Base-by-base conservation (phyloP, 37 sponge, comb jelly and placozoan species). In the Hormiphora californensis region DNA sequence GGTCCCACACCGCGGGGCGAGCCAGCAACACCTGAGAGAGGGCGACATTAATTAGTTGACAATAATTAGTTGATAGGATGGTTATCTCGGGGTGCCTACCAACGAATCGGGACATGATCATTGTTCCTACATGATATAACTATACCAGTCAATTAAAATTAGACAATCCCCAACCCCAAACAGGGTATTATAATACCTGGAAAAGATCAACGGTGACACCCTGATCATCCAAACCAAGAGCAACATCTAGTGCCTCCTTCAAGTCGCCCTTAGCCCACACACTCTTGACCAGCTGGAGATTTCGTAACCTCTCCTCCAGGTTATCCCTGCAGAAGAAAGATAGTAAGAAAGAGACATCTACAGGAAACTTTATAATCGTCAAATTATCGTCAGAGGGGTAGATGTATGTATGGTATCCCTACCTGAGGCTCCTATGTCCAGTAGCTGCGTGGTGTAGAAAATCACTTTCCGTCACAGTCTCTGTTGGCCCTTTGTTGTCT, bases 191-290 rank as follows among this genome's bases (percentile, higher is more conserved):
- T n/a, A n/a, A 4, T 32, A 73, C 81, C 81, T 73, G 81, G 35
- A 73, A 41, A 27, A 73, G 40, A 40, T 73, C 81, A 3, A 73
- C 81, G 21, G 81, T n/a, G 2, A 73, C 28, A 2, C 67, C 61
- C 61, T 57, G 61, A 5, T 57, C 61, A 30, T 57, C n/a, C 23
- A 57, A 12, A 40, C 35, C 46, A 3, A 73, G 17, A 39, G 81
- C 81, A 1, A 73, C 81, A n/a, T 73, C 81, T 12, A 73, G 44
- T n/a, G 81, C 81, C 25, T 73, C 39, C 38, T 73, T 73, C 36
- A 73, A 19, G 25, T 73, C 81, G 40, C 81, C 81, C 22, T 73
- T 73, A 28, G 46, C 43, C 81, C 81, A 73, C 12, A 73, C 81
- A 17, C 46, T 73, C 39, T 46, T 43, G 1, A 73, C 36, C 12